These are phyloP conservation scores for Peucedramus taeniatus DNA, from an alignment of 2,113 vertebrate species.

Conservation along the genomic window DNA sequence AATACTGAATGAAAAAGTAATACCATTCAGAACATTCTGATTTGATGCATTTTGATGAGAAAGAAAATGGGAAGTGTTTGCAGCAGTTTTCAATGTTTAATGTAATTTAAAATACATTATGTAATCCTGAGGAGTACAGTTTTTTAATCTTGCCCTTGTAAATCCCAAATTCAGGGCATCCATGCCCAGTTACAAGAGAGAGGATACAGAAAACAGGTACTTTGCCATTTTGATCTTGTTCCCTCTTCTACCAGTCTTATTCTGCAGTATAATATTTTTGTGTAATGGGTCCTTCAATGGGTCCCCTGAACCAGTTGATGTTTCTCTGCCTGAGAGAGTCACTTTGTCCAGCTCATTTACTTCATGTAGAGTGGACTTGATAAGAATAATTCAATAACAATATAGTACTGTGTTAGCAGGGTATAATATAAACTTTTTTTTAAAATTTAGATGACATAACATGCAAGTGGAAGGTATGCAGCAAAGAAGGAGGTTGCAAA, in stretches of 20 bases:
- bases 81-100: not conserved
- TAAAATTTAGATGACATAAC: not conserved
- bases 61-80: not conserved
- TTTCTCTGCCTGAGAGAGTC: not conserved
- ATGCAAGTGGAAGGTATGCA: not conserved
- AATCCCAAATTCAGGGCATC: not conserved
- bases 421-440: not conserved
- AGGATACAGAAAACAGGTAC: not conserved
- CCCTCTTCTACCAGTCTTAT: not conserved
- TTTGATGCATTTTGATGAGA: not conserved
- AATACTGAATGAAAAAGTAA: not conserved
- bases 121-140: not conserved
- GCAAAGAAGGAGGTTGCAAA: not conserved
- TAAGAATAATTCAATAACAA: not conserved
- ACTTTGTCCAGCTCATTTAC: not conserved
- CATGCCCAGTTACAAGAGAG: not conserved
- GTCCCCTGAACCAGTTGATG: not conserved
- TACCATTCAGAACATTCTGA: not conserved
- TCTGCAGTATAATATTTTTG: not conserved
- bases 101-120: not conserved
- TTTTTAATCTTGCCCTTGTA: not conserved
- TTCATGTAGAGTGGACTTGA: not conserved
- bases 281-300: not conserved
- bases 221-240: not conserved
- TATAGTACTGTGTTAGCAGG: not conserved